phyloP scores from a whole-genome alignment of 2,797 vertebrate species.

The Cyclura pinguis region DNA sequence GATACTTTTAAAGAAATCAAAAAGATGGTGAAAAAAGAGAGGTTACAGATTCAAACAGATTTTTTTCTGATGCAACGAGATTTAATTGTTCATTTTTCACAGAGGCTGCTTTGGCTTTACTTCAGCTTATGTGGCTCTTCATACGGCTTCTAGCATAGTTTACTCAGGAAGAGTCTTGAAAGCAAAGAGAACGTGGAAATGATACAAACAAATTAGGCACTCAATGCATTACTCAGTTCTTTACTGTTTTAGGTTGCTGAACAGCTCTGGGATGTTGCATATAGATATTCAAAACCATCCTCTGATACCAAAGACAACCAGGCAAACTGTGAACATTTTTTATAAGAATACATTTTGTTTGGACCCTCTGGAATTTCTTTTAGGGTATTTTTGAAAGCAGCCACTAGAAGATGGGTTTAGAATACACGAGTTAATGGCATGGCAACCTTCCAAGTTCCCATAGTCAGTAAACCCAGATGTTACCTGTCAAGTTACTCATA shows the following conservation, averaged over 20 bases:
- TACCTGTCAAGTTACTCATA: conserved; percentile 78
- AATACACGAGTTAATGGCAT: conserved; percentile 73
- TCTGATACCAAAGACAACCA: conserved; percentile 62
- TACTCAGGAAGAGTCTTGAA: background rate
- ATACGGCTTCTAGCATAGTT: background rate
- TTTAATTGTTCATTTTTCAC: conserved; percentile 23
- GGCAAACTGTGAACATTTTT: conserved; percentile 54
- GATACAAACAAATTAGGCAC: conserved; percentile 16
- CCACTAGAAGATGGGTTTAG: conserved; percentile 59
- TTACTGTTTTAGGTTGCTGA: conserved; percentile 2
- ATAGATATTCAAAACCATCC: conserved; percentile 34
- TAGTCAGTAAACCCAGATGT: conserved; percentile 82
- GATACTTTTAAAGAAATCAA: conserved; percentile 19
- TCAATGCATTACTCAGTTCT: background rate
- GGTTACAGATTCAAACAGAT: background rate
- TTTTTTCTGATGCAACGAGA: background rate
- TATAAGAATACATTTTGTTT: conserved; percentile 58
- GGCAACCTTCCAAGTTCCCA: conserved; percentile 78
- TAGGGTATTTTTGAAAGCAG: conserved; percentile 55
- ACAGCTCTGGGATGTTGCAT: background rate
- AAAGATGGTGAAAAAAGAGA: background rate
- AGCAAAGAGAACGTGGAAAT: background rate
- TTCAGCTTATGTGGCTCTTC: background rate
- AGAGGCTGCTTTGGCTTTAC: conserved; percentile 21
- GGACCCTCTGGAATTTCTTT: conserved; percentile 64